Evolutionary conservation across 2,113 vertebrate species (phyloP), one percentile per base, ranked within the genome.

Genomic region (Anhinga anhinga): DNA sequence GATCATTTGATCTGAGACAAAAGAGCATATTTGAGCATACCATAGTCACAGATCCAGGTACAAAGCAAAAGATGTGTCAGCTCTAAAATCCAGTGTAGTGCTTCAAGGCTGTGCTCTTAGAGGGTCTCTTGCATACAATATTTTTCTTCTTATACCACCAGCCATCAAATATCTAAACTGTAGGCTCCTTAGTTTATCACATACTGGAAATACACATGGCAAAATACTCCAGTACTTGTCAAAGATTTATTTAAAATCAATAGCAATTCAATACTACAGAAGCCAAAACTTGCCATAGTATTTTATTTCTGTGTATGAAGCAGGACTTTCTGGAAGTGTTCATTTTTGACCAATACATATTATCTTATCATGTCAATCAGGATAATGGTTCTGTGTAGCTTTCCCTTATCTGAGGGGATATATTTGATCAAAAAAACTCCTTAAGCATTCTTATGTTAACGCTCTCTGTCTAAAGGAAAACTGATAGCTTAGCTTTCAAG

Each of bases 1-100:
- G 74, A 78, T 86, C 56, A 91, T 94, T 94, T 95, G 58, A 92
- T 96, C 81, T 71, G 86, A 90, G 90, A 93, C 87, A 93, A 91
- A 96, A 94, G 74, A 93, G 52, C 63, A 66, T 91, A 83, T 94
- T 66, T 94, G 88, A 95, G 84, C 80, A 76, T 56, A 58, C 34
- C 73, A 20, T 27, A 90, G 71, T 62, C 58, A 66, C 55, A 63
- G 87, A 82, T 58, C 16, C 59, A 79, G 56, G 36, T 88, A 45
- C 66, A 84, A 92, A 90, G 72, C 55, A 87, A 62, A 82, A 65
- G 36, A 14, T 27, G 6, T 58, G 47, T 76, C 87, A 89, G 45
- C 66, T 88, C 30, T 73, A n/a, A 94, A 91, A 58, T 53, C 49
- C 55, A 58, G 29, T 0, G 1, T 22, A 27, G 16, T 74, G 61